A percentile compares a stretch with the other conserved stretches of the same genome.
These are phyloP conservation scores for Leptodactylus fuscus DNA, from an alignment of 2,113 vertebrate species.

Conservation along the genomic window DNA sequence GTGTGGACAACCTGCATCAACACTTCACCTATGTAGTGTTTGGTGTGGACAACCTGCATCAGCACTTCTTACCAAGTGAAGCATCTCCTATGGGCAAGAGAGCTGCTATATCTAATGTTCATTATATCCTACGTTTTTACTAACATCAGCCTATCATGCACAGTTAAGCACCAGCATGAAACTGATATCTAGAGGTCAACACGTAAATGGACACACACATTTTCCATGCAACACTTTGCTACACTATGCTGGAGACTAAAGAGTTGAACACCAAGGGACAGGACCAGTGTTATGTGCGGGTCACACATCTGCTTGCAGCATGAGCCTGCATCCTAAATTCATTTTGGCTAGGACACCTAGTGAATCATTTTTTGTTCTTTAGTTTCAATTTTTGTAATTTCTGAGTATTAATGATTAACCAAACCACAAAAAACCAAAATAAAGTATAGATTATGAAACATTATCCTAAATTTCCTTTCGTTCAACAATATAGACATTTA, in stretches of 20 bases:
- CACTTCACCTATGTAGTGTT: background rate
- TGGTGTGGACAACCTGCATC: background rate
- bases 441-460: too few relatives aligned
- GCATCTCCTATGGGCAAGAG: background rate
- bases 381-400: background rate
- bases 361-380: background rate
- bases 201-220: background rate
- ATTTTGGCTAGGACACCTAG: background rate
- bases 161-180: background rate
- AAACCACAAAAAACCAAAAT: too few relatives aligned
- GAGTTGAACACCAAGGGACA: background rate
- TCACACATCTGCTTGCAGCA: background rate
- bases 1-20: background rate
- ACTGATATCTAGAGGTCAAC: constrained; percentile 6
- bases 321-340: background rate
- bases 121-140: background rate
- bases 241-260: background rate
- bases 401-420: too few relatives aligned
- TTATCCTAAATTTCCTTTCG: too few relatives aligned
- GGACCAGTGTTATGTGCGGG: background rate
- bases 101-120: constrained; percentile 3
- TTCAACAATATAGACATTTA: too few relatives aligned
- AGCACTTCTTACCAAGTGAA: constrained; percentile 8
- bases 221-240: background rate
- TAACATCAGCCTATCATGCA: background rate